These are phyloP conservation scores for Turnix velox DNA, from an alignment of 2,113 vertebrate species.

Conservation along the genomic window DNA sequence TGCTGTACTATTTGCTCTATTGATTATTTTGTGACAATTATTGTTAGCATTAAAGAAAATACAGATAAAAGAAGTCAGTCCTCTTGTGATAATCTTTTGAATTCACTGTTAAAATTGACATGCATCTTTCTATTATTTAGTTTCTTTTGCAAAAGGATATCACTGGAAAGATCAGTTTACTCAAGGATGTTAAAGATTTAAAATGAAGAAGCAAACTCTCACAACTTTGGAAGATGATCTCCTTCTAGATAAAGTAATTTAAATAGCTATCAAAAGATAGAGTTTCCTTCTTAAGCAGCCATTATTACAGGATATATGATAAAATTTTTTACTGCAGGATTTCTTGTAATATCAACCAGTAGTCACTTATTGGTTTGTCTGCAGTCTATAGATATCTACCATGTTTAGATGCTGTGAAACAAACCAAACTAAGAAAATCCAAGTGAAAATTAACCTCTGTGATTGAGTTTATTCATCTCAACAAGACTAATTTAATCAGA, in stretches of 20 bases:
- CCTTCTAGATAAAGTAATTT: background rate
- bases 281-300: background rate
- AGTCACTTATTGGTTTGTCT: background rate
- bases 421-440: background rate
- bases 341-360: background rate
- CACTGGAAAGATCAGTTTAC: background rate
- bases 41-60: slow-evolving; percentile 15
- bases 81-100: background rate
- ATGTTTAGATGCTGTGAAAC: background rate
- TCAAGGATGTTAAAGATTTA: background rate
- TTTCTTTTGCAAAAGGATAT: background rate
- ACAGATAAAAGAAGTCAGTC: background rate
- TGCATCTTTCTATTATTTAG: background rate
- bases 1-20: background rate
- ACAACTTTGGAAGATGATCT: background rate
- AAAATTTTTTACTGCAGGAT: background rate
- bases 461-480: background rate
- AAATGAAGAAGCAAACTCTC: background rate
- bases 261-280: background rate
- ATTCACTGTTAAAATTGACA: slow-evolving; percentile 35
- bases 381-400: background rate
- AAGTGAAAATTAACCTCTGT: background rate
- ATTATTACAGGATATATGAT: background rate
- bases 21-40: slow-evolving; percentile 1
- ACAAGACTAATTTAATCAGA: background rate